Percentiles rank a stretch among this genome's conserved stretches.
phyloP scores from a whole-genome alignment of 2,888 invertebrate species.

The Oligia fasciuncula region DNA sequence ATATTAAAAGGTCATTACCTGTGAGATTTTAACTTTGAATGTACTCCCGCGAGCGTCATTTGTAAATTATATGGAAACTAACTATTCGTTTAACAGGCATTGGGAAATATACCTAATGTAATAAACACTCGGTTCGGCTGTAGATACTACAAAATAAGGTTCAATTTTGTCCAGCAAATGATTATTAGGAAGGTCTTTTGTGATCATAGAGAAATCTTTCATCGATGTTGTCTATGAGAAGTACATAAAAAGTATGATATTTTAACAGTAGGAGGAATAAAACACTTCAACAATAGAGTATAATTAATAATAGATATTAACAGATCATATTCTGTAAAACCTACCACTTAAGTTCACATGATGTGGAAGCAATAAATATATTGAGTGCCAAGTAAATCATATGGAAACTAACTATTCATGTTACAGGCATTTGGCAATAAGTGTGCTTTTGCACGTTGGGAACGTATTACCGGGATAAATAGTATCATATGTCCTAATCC shows the following conservation, averaged over 20 bases:
- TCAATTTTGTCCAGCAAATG: neutral
- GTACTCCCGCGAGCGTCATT: constrained; percentile 65
- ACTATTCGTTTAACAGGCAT: constrained; percentile 25
- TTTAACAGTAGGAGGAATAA: too few species aligned
- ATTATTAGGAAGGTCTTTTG: neutral
- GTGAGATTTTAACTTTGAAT: constrained; percentile 64
- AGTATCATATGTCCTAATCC: neutral
- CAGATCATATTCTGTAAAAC: too few species aligned
- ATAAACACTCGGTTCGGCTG: neutral
- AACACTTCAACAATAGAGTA: too few species aligned
- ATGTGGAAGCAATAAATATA: too few species aligned
- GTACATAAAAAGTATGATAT: neutral
- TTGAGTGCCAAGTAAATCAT: neutral
- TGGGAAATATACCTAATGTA: neutral
- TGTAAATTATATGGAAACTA: constrained; percentile 50
- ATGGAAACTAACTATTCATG: neutral
- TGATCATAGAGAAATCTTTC: neutral
- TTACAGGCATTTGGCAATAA: neutral
- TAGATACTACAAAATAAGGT: neutral
- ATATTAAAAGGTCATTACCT: constrained; percentile 69
- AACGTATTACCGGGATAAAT: neutral
- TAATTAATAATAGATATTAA: too few species aligned
- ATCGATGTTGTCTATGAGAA: neutral
- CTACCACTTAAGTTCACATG: too few species aligned
- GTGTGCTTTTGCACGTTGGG: neutral